Conservation (phyloP, 2,888 invertebrate genomes). For the Bellardia bayeri region DNA sequence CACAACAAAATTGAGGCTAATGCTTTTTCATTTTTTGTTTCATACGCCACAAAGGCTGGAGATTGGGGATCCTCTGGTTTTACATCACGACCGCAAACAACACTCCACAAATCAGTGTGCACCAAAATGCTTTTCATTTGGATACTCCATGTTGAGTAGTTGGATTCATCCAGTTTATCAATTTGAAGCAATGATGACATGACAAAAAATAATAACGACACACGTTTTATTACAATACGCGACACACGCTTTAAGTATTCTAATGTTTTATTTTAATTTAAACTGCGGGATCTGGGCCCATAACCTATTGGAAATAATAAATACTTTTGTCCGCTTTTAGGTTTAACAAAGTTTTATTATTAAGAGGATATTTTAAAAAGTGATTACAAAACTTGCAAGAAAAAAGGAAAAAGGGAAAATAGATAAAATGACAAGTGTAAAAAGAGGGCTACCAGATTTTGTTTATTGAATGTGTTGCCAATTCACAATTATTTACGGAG, state of each 20-base stretch:
- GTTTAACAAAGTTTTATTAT: too few relatives aligned
- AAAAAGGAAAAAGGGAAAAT: too few relatives aligned
- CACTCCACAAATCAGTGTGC: constrained; percentile 20
- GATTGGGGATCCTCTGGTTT: not conserved
- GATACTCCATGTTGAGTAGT: constrained; percentile 39
- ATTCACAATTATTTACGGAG: too few relatives aligned
- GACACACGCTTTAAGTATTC: constrained; percentile 6
- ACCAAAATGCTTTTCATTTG: constrained; percentile 47
- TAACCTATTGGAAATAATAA: constrained; percentile 24
- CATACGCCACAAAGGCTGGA: not conserved
- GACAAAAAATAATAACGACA: constrained; percentile 2
- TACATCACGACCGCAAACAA: constrained; percentile 13
- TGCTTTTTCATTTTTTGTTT: constrained; percentile 46
- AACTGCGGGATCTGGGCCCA: constrained; percentile 13
- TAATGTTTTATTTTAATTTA: not conserved
- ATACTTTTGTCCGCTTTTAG: too few relatives aligned
- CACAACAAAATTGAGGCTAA: constrained; percentile 34
- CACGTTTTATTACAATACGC: not conserved
- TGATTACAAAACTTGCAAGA: too few relatives aligned
- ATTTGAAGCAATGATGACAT: constrained; percentile 44
- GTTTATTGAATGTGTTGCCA: too few relatives aligned
- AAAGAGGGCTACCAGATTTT: too few relatives aligned
- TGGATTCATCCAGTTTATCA: constrained; percentile 49
- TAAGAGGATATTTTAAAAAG: too few relatives aligned
- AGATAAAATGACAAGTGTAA: too few relatives aligned